Evolutionary conservation across 2,888 invertebrate species (phyloP).

Genomic region (Eubasilissa splendida): DNA sequence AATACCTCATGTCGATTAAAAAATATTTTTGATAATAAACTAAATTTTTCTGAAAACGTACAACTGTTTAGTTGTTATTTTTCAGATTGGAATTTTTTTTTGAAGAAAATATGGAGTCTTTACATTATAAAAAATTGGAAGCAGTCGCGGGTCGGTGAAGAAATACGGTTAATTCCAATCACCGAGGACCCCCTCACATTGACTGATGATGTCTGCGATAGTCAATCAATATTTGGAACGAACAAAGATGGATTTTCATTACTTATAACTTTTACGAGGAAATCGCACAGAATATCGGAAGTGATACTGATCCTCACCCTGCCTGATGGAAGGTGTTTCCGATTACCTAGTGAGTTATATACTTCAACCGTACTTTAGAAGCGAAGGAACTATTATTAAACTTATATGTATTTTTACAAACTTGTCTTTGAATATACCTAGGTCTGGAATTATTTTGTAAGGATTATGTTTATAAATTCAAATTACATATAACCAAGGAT

Average conservation of each 20-base stretch:
- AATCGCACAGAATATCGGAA: slow-evolving; percentile 71
- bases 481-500: no score
- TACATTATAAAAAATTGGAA: slow-evolving; percentile 67
- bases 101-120: slow-evolving; percentile 67
- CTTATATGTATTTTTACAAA: no score
- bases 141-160: slow-evolving; percentile 59
- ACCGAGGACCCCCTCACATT: slow-evolving; percentile 63
- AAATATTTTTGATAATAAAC: neutral
- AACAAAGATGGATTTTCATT: slow-evolving; percentile 74
- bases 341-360: slow-evolving; percentile 48
- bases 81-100: slow-evolving; percentile 70
- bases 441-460: no score
- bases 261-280: slow-evolving; percentile 71
- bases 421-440: no score
- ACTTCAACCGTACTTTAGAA: no score
- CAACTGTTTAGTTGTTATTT: slow-evolving; percentile 1
- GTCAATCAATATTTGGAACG: slow-evolving; percentile 69
- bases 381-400: no score
- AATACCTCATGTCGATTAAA: no score
- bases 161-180: slow-evolving; percentile 59
- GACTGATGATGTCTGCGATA: slow-evolving; percentile 65
- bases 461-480: no score
- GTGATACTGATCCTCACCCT: slow-evolving; percentile 71
- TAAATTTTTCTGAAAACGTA: neutral
- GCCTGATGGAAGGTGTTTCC: slow-evolving; percentile 65